These are phyloP conservation scores for Dicycla oo DNA, from an alignment of 2,888 invertebrate species.

Conservation along the genomic window DNA sequence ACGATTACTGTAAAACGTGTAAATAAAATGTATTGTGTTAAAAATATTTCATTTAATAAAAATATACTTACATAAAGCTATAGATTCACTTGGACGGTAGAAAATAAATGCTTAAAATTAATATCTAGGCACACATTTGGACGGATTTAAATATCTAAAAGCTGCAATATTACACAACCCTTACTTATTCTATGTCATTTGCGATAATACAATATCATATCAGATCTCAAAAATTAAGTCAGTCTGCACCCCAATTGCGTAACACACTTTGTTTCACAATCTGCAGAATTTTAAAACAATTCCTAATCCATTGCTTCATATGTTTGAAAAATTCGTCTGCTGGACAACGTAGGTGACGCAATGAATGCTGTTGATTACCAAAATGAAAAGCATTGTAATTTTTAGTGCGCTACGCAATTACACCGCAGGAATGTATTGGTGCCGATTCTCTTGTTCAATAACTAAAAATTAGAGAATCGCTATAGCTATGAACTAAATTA, in stretches of 20 bases:
- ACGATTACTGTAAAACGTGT: constrained; percentile 61
- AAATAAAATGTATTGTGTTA: constrained; percentile 53
- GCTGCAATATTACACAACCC: constrained; percentile 29
- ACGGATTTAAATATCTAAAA: constrained; percentile 39
- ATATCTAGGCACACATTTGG: constrained; percentile 45
- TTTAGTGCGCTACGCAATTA: too few species aligned
- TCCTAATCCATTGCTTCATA: too few species aligned
- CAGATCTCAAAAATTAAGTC: not conserved
- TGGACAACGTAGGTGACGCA: too few species aligned
- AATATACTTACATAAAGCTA: constrained; percentile 21
- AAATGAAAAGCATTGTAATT: too few species aligned
- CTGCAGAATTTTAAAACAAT: too few species aligned
- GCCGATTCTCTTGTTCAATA: too few species aligned
- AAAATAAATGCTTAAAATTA: constrained; percentile 36
- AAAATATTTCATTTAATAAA: constrained; percentile 36
- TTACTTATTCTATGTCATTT: constrained; percentile 28
- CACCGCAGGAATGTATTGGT: constrained; percentile 3
- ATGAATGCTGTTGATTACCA: too few species aligned
- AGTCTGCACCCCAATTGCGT: too few species aligned
- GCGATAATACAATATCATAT: constrained; percentile 27
- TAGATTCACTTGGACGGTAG: constrained; percentile 39
- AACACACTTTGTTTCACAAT: too few species aligned
- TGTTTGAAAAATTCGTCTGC: too few species aligned
- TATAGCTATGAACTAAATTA: too few species aligned
- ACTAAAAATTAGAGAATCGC: too few species aligned